Conservation (phyloP, 2,888 invertebrate species). For the Drosophila affinis region DNA sequence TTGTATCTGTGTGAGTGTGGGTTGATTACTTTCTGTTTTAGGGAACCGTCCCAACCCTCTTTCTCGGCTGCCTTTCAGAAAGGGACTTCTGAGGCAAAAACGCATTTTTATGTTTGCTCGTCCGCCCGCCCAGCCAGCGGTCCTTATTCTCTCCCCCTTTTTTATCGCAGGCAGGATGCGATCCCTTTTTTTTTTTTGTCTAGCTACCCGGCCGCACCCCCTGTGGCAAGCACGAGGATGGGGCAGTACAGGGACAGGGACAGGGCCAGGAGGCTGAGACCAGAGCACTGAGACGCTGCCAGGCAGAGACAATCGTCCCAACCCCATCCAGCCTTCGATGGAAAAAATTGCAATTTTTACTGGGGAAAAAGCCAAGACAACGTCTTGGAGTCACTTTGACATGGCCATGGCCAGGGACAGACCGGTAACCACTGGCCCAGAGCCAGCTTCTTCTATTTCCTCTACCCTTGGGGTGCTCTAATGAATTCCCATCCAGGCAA, state of each 20-base stretch:
- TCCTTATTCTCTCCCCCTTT: constrained; percentile 68
- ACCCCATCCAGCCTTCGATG: constrained; percentile 36
- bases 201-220: constrained; percentile 25
- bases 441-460: background rate
- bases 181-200: constrained; percentile 53
- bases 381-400: constrained; percentile 77
- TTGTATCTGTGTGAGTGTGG: constrained; percentile 58
- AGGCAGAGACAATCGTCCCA: constrained; percentile 68
- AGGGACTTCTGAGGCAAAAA: constrained; percentile 72
- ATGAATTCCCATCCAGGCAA: constrained; percentile 76
- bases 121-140: constrained; percentile 67
- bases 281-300: constrained; percentile 25
- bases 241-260: background rate
- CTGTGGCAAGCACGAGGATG: constrained; percentile 42
- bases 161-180: constrained; percentile 46
- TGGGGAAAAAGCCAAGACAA: constrained; percentile 71
- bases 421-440: constrained; percentile 54
- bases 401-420: constrained; percentile 51
- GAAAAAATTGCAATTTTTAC: constrained; percentile 78
- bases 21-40: constrained; percentile 79
- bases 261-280: constrained; percentile 35
- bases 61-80: constrained; percentile 39
- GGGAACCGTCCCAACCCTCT: constrained; percentile 59
- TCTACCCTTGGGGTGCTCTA: constrained; percentile 64
- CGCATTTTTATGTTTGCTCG: constrained; percentile 79